Evolutionary conservation across 2,113 vertebrate species (phyloP).

Genomic region (Etia nguti): DNA sequence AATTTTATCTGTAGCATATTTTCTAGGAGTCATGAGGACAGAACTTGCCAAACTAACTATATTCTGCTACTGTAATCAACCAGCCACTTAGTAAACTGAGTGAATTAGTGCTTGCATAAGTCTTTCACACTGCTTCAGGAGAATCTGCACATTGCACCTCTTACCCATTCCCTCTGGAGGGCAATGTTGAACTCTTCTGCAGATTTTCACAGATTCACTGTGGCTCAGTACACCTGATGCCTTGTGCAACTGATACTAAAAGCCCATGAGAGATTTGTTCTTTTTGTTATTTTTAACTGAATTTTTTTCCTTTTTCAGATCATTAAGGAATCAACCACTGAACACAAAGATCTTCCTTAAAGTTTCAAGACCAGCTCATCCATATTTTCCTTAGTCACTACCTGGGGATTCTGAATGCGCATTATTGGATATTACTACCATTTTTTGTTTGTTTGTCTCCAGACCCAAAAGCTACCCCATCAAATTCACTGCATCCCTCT

Average conservation of each 20-base stretch:
- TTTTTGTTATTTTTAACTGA: not conserved
- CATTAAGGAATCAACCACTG: conserved; percentile 75
- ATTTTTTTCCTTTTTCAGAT: conserved; percentile 58
- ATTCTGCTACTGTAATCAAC: not conserved
- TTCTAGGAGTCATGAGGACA: not conserved
- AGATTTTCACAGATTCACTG: not conserved
- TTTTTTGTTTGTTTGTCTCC: not conserved
- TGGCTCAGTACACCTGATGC: not conserved
- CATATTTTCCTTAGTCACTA: not conserved
- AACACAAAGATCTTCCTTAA: conserved; percentile 74
- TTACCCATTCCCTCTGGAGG: conserved; percentile 26
- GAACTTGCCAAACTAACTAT: not conserved
- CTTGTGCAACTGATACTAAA: not conserved
- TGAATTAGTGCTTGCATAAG: not conserved
- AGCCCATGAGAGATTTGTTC: not conserved
- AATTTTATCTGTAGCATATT: not conserved
- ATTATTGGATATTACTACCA: not conserved
- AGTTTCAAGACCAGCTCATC: not conserved
- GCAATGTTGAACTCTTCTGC: conserved; percentile 31
- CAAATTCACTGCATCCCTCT: not conserved
- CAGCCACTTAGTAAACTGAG: not conserved
- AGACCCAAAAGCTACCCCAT: conserved; percentile 1
- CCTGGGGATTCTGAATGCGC: not conserved
- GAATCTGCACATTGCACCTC: not conserved
- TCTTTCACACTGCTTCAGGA: not conserved